Evolutionary conservation across 2,888 invertebrate genomes (phyloP).

Genomic region (Microdon myrmicae): DNA sequence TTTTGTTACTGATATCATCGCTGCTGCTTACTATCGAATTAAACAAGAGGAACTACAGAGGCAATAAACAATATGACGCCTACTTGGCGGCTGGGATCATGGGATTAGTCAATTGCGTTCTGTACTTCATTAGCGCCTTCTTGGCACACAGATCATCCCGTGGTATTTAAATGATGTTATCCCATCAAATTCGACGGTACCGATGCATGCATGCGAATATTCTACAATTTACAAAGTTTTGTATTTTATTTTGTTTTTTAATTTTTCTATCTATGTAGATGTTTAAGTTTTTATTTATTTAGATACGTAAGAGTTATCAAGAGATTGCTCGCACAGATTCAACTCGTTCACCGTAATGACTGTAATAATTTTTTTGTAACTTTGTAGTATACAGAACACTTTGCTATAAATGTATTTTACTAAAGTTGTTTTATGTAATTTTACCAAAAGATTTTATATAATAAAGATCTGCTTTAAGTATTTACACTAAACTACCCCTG

Average conservation of each 20-base stretch:
- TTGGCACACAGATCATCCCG: conserved; percentile 82
- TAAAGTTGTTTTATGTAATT: no score
- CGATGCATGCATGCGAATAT: conserved; percentile 13
- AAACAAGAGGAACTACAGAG: conserved; percentile 67
- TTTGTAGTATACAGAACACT: no score
- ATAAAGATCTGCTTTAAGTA: no score
- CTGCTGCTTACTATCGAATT: conserved; percentile 76
- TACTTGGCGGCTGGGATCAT: conserved; percentile 79
- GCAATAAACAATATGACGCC: conserved; percentile 70
- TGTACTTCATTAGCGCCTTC: conserved; percentile 82
- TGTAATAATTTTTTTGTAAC: no score
- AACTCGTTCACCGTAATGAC: no score
- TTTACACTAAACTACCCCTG: no score
- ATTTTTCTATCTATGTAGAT: no score
- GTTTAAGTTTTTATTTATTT: conserved; percentile 38
- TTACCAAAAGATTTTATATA: no score
- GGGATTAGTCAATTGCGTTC: conserved; percentile 76
- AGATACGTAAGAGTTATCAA: conserved; percentile 35
- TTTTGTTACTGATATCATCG: conserved; percentile 78
- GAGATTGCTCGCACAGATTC: conserved; percentile 32
- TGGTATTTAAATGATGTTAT: conserved; percentile 70
- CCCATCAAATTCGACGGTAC: background rate
- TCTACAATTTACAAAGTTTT: conserved; percentile 13
- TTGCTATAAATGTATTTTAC: no score
- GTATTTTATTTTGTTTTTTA: conserved; percentile 4